These are phyloP conservation scores for Andrena minutula DNA, from an alignment of 2,888 invertebrate species.

Conservation along the genomic window DNA sequence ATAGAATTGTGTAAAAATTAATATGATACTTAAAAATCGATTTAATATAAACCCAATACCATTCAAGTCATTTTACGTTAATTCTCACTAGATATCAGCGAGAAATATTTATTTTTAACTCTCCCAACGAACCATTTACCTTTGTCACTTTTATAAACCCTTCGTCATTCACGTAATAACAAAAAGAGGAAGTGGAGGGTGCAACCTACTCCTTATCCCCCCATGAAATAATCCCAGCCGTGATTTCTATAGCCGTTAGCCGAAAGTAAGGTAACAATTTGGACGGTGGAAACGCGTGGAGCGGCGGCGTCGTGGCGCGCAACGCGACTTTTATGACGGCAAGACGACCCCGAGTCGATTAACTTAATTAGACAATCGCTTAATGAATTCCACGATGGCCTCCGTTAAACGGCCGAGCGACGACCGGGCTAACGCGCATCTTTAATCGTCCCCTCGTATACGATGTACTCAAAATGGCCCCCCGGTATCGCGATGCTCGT, in stretches of 20 bases:
- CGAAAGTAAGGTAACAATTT: conserved; percentile 68
- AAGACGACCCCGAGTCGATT: conserved; percentile 76
- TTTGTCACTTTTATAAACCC: neutral
- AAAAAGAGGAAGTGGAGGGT: neutral
- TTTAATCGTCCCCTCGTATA: conserved; percentile 62
- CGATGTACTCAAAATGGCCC: conserved; percentile 50
- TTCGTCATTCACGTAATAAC: neutral
- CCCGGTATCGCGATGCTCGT: conserved; percentile 55
- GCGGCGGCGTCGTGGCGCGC: conserved; percentile 57
- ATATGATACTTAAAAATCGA: no score
- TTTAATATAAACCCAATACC: no score
- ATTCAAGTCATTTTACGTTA: no score
- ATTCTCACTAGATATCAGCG: no score
- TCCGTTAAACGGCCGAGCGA: conserved; percentile 61
- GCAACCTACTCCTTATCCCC: conserved; percentile 13
- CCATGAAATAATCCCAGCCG: conserved; percentile 24
- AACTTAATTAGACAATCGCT: conserved; percentile 83
- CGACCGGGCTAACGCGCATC: conserved; percentile 57
- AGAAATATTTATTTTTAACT: no score
- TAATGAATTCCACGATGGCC: conserved; percentile 78
- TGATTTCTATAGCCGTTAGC: conserved; percentile 32
- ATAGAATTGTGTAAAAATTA: no score
- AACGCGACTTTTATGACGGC: conserved; percentile 61
- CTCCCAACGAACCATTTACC: no score
- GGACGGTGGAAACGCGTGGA: conserved; percentile 43